A percentile compares a stretch with the other conserved stretches of the same genome.
Evolutionary conservation across 1,140 invertebrate genomes (phyloP).

Genomic region (Homarus americanus): DNA sequence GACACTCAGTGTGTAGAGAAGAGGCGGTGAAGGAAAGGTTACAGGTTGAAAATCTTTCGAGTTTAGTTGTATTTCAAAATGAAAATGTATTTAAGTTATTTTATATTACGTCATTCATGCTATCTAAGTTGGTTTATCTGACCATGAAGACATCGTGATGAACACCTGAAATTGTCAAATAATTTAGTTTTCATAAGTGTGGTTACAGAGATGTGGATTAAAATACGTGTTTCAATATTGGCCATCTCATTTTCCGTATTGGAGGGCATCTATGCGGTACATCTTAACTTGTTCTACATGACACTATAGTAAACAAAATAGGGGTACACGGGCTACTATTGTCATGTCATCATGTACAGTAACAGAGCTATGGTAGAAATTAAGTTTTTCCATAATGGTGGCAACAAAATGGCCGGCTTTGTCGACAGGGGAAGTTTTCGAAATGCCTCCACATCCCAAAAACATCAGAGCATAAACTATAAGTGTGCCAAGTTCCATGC

Average conservation of each 20-base stretch:
- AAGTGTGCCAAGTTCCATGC: slow-evolving; percentile 5
- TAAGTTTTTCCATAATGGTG: too few species aligned
- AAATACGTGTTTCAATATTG: neutral
- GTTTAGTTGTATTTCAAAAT: neutral
- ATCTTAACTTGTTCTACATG: neutral
- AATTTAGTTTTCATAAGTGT: neutral
- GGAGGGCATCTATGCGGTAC: neutral
- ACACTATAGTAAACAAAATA: too few species aligned
- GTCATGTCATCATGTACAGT: neutral
- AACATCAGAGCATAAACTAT: neutral
- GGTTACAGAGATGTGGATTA: neutral
- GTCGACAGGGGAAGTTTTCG: neutral
- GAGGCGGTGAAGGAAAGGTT: neutral
- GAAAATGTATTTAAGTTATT: too few species aligned
- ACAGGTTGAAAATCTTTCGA: neutral
- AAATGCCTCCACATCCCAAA: slow-evolving; percentile 11
- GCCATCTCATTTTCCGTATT: neutral
- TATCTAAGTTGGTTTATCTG: neutral
- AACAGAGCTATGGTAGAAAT: neutral
- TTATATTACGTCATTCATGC: too few species aligned
- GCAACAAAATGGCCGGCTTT: slow-evolving; percentile 2
- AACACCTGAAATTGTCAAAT: neutral
- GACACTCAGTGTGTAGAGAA: neutral
- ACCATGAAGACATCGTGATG: neutral
- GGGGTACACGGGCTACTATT: neutral